phyloP scores from a whole-genome alignment of 1,140 invertebrate species.

The Bombus waltoni region DNA sequence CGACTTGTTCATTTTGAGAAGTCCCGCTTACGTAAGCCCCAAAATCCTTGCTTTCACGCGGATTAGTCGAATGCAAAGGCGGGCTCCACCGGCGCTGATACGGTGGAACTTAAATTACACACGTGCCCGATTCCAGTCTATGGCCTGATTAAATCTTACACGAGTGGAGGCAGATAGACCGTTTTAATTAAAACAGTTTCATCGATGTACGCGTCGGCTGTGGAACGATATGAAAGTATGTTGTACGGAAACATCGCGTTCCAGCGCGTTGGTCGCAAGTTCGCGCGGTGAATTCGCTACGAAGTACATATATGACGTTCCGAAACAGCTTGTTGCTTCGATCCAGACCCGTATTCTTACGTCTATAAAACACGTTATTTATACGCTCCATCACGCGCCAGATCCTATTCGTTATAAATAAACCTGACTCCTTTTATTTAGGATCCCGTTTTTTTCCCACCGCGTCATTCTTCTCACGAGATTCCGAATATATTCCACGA shows the following conservation, averaged over 20 bases:
- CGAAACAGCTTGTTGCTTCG: conserved; percentile 25
- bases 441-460: neutral
- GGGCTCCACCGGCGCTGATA: conserved; percentile 47
- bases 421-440: neutral
- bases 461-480: conserved; percentile 39
- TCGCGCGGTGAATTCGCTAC: neutral
- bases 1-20: conserved; percentile 57
- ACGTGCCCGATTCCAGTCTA: conserved; percentile 57
- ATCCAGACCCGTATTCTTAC: neutral
- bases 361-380: neutral
- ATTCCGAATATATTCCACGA: conserved; percentile 52
- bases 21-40: conserved; percentile 61
- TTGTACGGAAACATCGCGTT: neutral
- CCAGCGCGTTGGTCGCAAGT: neutral
- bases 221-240: neutral
- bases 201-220: neutral
- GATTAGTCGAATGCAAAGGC: conserved; percentile 67
- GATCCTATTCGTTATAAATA: neutral
- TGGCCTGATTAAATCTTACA: conserved; percentile 68
- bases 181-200: conserved; percentile 69
- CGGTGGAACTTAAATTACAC: conserved; percentile 72
- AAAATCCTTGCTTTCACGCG: conserved; percentile 65
- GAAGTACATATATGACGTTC: neutral
- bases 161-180: conserved; percentile 55
- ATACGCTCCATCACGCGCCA: neutral